These are phyloP conservation scores for Nylanderia fulva DNA, from an alignment of 1,140 invertebrate species.

Conservation along the genomic window DNA sequence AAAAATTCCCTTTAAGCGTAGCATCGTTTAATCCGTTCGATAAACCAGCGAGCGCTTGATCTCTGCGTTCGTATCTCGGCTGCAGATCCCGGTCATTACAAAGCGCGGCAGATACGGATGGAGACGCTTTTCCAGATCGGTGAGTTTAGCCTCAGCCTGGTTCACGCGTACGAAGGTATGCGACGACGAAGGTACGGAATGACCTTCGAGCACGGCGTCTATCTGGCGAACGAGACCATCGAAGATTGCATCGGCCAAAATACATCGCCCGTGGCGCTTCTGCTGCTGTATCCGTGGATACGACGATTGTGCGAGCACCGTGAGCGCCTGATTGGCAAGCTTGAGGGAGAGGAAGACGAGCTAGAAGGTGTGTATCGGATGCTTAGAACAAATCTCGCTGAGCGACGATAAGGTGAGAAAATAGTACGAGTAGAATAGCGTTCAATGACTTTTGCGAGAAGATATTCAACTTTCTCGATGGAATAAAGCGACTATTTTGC, in stretches of 20 bases:
- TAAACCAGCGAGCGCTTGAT: constrained; percentile 12
- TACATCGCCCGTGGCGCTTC: constrained; percentile 63
- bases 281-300: constrained; percentile 77
- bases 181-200: constrained; percentile 46
- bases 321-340: constrained; percentile 65
- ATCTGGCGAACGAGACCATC: constrained; percentile 76
- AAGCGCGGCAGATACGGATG: constrained; percentile 74
- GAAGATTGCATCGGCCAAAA: constrained; percentile 80
- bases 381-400: background rate
- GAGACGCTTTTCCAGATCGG: constrained; percentile 77
- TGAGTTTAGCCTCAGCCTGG: constrained; percentile 78
- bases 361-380: constrained; percentile 73
- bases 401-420: background rate
- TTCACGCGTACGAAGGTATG: constrained; percentile 75
- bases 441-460: constrained; percentile 6
- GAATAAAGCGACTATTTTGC: background rate
- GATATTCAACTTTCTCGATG: constrained; percentile 11
- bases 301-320: constrained; percentile 67
- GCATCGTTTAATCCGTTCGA: background rate
- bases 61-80: background rate
- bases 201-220: constrained; percentile 74
- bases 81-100: constrained; percentile 61
- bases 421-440: background rate
- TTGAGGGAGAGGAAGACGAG: constrained; percentile 76
- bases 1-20: background rate